Evolutionary conservation across 2,888 invertebrate species (phyloP).

Genomic region (Idaea biselata): DNA sequence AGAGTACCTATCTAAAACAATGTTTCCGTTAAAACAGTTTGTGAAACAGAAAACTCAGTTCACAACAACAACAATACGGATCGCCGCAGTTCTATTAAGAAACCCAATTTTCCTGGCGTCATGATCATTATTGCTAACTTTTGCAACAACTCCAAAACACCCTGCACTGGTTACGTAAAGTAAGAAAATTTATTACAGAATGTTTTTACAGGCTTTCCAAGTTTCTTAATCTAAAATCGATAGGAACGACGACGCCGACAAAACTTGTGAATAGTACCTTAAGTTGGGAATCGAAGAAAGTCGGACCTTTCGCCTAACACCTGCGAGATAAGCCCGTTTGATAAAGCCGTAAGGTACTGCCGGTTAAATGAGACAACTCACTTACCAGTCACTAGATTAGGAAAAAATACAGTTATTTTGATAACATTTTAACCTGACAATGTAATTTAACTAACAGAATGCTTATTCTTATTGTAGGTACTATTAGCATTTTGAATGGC

Average conservation of each 20-base stretch:
- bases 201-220: slow-evolving; percentile 73
- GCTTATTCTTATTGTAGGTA: too few species aligned
- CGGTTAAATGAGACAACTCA: slow-evolving; percentile 54
- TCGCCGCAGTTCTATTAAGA: background rate
- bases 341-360: slow-evolving; percentile 55
- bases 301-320: slow-evolving; percentile 69
- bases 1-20: background rate
- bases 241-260: slow-evolving; percentile 69
- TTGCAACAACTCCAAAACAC: slow-evolving; percentile 50
- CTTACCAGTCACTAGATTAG: background rate
- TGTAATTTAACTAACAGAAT: background rate
- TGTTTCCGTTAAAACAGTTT: background rate
- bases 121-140: slow-evolving; percentile 51
- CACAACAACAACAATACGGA: slow-evolving; percentile 3
- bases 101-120: slow-evolving; percentile 32
- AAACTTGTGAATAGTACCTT: slow-evolving; percentile 74
- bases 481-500: too few species aligned
- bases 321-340: slow-evolving; percentile 68
- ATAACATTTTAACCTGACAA: background rate
- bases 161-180: slow-evolving; percentile 51
- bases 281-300: slow-evolving; percentile 70
- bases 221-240: slow-evolving; percentile 80
- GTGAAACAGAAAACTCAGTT: background rate
- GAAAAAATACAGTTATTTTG: background rate
- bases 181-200: slow-evolving; percentile 69